Percentiles rank a stretch among this genome's conserved stretches.
Conservation (phyloP, 2,797 vertebrate genomes). For the Salarias fasciatus region DNA sequence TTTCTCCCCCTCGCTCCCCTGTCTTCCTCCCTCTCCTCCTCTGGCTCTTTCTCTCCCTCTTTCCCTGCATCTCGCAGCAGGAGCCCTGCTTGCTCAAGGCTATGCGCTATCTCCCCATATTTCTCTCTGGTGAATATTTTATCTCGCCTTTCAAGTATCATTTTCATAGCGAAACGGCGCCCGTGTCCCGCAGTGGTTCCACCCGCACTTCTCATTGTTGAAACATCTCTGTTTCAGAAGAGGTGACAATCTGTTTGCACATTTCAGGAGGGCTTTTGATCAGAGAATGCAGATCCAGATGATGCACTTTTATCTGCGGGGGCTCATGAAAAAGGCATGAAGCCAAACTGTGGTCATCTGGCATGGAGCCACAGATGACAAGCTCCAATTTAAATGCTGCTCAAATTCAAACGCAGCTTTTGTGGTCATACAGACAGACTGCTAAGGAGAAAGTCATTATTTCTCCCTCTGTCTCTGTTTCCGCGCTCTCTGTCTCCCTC, state of each 20-base stretch:
- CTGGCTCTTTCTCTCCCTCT: conserved; percentile 27
- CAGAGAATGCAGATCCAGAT: conserved; percentile 47
- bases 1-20: conserved; percentile 17
- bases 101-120: conserved; percentile 47
- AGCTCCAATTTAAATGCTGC: conserved; percentile 35
- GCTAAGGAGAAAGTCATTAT: conserved; percentile 23
- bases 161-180: conserved; percentile 57
- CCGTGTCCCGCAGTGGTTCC: conserved; percentile 44
- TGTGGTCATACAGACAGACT: conserved; percentile 23
- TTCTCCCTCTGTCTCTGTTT: conserved; percentile 13
- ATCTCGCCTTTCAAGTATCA: conserved; percentile 71
- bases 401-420: conserved; percentile 35
- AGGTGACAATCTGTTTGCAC: conserved; percentile 53
- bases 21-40: conserved; percentile 19
- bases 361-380: conserved; percentile 28
- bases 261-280: conserved; percentile 43
- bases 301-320: conserved; percentile 43
- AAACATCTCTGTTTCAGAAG: conserved; percentile 52
- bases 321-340: conserved; percentile 53
- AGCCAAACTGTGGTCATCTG: conserved; percentile 53
- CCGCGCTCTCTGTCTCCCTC: conserved; percentile 9
- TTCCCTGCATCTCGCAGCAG: conserved; percentile 54
- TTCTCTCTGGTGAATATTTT: conserved; percentile 72
- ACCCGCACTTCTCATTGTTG: conserved; percentile 22
- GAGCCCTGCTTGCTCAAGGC: conserved; percentile 67